These are phyloP conservation scores for Mamestra brassicae DNA, from an alignment of 2,888 invertebrate genomes.

Conservation along the genomic window DNA sequence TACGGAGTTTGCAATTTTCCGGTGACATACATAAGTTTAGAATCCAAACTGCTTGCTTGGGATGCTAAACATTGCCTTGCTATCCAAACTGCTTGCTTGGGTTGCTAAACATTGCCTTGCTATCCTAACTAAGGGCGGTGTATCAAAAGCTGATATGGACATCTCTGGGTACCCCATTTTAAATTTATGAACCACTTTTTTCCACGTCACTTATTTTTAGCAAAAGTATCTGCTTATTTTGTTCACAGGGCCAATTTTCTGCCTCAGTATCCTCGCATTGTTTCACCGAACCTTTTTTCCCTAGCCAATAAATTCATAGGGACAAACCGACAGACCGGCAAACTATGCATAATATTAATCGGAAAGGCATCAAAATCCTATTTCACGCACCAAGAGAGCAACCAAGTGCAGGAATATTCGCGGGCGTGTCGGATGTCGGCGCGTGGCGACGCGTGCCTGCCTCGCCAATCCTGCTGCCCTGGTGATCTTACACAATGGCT, in stretches of 20 bases:
- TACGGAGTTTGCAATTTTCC: too few relatives aligned
- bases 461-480: slow-evolving; percentile 46
- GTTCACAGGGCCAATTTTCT: slow-evolving; percentile 15
- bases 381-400: slow-evolving; percentile 79
- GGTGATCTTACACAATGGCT: slow-evolving; percentile 44
- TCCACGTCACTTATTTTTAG: neutral
- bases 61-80: too few relatives aligned
- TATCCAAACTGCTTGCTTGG: too few relatives aligned
- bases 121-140: too few relatives aligned
- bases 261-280: neutral
- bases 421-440: slow-evolving; percentile 67
- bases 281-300: slow-evolving; percentile 21
- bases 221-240: neutral
- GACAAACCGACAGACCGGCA: slow-evolving; percentile 59
- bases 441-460: slow-evolving; percentile 64
- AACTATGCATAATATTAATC: slow-evolving; percentile 60
- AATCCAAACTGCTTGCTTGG: neutral
- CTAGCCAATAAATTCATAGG: slow-evolving; percentile 30
- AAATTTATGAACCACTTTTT: too few relatives aligned
- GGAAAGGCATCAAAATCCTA: slow-evolving; percentile 68
- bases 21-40: too few relatives aligned
- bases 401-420: slow-evolving; percentile 68
- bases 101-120: too few relatives aligned
- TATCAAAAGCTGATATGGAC: neutral
- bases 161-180: too few relatives aligned